A percentile compares a stretch with the other conserved stretches of the same genome.
phyloP scores from a whole-genome alignment of 2,113 vertebrate species.

The Catharus fuscescens region DNA sequence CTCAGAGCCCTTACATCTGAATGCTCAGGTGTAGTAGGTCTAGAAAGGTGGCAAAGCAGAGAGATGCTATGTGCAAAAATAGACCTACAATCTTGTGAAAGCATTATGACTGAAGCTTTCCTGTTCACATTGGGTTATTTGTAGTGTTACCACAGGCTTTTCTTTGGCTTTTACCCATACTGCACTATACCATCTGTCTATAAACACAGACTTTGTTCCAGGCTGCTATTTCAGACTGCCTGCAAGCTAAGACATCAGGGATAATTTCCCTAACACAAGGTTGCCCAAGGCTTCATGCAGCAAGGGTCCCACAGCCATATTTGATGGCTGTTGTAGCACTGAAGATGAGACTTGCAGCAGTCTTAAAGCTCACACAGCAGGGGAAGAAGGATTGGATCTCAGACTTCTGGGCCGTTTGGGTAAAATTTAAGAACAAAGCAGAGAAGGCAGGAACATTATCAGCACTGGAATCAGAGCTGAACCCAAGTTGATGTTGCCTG shows the following conservation, averaged over 20 bases:
- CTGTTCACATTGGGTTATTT: not conserved
- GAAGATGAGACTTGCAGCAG: not conserved
- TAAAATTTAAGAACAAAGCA: not conserved
- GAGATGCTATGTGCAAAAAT: not conserved
- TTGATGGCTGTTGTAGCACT: not conserved
- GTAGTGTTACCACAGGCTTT: accelerated
- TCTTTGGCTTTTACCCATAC: not conserved
- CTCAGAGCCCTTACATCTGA: not conserved
- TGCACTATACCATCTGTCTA: not conserved
- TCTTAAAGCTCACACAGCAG: not conserved
- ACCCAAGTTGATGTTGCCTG: not conserved
- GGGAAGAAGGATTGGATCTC: not conserved
- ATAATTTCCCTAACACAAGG: not conserved
- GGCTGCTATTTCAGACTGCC: not conserved
- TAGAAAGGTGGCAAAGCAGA: not conserved
- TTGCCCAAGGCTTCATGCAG: not conserved
- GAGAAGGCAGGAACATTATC: not conserved
- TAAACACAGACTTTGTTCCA: not conserved
- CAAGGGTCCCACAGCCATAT: not conserved
- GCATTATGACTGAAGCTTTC: not conserved
- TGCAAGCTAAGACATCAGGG: not conserved
- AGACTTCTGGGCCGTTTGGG: not conserved
- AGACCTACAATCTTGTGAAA: not conserved
- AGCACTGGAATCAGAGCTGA: not conserved
- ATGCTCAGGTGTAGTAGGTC: not conserved